These are phyloP conservation scores for Protosalanx chinensis DNA, from an alignment of 2,797 vertebrate species.

Conservation along the genomic window DNA sequence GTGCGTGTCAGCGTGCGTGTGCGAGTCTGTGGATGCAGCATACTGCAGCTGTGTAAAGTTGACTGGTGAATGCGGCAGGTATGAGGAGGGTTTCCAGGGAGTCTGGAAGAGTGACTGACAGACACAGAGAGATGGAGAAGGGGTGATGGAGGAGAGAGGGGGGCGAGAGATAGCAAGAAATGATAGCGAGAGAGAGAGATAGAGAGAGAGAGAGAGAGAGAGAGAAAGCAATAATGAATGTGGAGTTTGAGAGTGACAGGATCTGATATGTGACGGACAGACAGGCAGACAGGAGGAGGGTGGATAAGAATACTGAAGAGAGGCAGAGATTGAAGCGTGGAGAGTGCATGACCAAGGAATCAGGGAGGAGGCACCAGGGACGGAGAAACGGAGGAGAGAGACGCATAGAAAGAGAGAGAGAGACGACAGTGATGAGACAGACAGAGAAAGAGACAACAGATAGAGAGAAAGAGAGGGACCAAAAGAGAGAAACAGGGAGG, in stretches of 20 bases:
- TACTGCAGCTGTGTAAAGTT: constrained; percentile 72
- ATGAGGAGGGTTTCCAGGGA: constrained; percentile 44
- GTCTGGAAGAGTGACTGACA: constrained; percentile 41
- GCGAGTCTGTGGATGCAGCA: constrained; percentile 56
- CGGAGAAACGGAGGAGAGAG: constrained; percentile 40
- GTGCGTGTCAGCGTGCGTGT: constrained; percentile 13
- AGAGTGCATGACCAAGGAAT: constrained; percentile 11
- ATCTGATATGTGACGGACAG: not conserved
- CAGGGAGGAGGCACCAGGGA: constrained; percentile 33
- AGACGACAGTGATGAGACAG: not conserved
- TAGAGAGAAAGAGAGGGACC: constrained; percentile 3
- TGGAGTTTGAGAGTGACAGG: too few relatives aligned
- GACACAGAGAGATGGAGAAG: constrained; percentile 1
- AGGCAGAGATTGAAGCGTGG: not conserved
- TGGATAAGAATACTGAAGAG: constrained; percentile 30
- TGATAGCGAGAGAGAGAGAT: constrained; percentile 15
- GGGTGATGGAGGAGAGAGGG: constrained; percentile 26
- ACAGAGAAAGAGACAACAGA: constrained; percentile 15
- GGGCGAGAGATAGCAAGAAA: constrained; percentile 24
- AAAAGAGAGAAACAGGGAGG: not conserved
- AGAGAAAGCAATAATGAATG: not conserved
- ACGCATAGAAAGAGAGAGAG: constrained; percentile 14
- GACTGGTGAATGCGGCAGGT: constrained; percentile 75
- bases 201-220: not conserved
- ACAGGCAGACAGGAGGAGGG: constrained; percentile 30